Base-by-base conservation (phyloP, 1,140 invertebrate genomes). In the Megalopta genalis region DNA sequence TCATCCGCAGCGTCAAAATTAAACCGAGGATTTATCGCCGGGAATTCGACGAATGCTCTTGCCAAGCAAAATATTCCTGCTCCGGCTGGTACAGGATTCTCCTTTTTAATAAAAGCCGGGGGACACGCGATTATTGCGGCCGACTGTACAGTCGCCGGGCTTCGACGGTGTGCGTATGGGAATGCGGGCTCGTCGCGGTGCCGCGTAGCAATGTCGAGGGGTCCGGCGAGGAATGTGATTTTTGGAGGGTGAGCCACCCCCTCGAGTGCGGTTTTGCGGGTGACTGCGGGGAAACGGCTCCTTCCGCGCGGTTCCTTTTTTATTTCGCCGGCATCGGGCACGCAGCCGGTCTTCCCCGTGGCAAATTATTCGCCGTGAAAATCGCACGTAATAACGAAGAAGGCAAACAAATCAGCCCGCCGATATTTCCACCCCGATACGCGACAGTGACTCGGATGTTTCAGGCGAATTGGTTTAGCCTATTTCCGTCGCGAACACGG, bases 141-240 rank as follows among this genome's bases (percentile, higher is more conserved):
- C 21, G 76, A 72, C 60, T 78, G 76, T 78, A 78, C 60, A 9
- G 18, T 14, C 27, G 46, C 60, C n/a, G 62, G 57, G 42, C 32
- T 27, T 67, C 64, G 57, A 27, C 14, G 65, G 27, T 10, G 23
- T 2, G 57, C 82, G 84, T 89, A 88, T 91, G 89, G 90, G 90
- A 91, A 92, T 91, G 90, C 86, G 86, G 88, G 87, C 90, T 83
- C 88, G 86, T 62, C 65, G 75, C 83, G 77, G 84, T 84, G 68
- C 84, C 72, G 66, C 82, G 83, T 80, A 63, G 71, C 86, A 84
- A 90, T 90, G 64, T 87, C 86, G 87, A 85, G 83, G 89, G 90
- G 87, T 89, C 85, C 21, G 18, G 74, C 62, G 67, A 71, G 88
- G 88, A 90, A 91, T 90, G 88, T 85, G 85, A 91, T 90, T 90